phyloP scores from a whole-genome alignment of 2,113 vertebrate species.

The Anas platyrhynchos region DNA sequence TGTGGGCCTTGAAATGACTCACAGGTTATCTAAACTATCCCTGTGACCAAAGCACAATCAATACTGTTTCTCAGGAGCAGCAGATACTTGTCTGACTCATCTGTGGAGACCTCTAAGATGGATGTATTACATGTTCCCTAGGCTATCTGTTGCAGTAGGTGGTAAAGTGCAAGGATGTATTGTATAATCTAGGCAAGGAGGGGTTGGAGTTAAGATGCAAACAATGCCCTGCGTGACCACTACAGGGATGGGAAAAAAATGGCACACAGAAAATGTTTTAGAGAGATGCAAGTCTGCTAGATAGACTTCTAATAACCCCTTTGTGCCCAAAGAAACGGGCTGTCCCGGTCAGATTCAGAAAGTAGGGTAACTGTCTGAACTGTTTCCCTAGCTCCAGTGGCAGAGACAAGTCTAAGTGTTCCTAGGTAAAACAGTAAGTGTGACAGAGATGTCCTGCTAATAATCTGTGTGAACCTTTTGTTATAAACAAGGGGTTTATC shows the following conservation, averaged over 20 bases:
- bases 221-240: not conserved
- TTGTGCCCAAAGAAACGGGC: not conserved
- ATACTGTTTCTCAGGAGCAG: conserved; percentile 7
- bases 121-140: not conserved
- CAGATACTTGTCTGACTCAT: conserved; percentile 32
- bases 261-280: not conserved
- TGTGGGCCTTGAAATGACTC: not conserved
- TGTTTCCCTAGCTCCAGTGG: not conserved
- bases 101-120: not conserved
- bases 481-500: not conserved
- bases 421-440: not conserved
- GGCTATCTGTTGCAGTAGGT: not conserved
- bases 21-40: not conserved
- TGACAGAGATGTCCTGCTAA: not conserved
- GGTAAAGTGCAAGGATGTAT: not conserved
- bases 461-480: not conserved
- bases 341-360: not conserved
- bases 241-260: not conserved
- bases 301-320: not conserved
- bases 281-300: not conserved
- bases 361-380: not conserved
- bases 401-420: not conserved
- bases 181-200: not conserved
- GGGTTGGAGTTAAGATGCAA: not conserved
- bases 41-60: not conserved